Evolutionary conservation across 2,888 invertebrate species (phyloP), one percentile per base, ranked within the genome.

Genomic region (Brenthis hecate): DNA sequence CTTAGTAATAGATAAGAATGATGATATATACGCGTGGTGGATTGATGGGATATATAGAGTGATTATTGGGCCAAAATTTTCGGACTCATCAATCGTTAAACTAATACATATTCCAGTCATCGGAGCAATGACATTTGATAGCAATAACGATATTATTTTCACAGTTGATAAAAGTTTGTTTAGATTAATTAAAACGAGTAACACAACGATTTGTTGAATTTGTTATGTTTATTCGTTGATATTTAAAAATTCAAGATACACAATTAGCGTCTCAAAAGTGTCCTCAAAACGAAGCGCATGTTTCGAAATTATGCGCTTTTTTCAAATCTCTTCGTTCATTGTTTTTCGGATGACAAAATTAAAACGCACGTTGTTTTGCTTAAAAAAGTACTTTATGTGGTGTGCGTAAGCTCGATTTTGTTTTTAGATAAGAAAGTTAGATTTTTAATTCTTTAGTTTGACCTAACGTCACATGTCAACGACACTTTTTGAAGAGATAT

Each of bases 11-110:
- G 91, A 91, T 79, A 77, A 85, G 43, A 82, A 89, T 43, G 88
- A 84, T 0, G 76, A 72, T 0, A 81, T 91, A 0, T 91, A 88
- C 47, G 81, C 86, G 4, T 92, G 92, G 92, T 92, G 91, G 91
- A 65, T 92, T 1, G 90, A 92, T 66, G 88, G 86, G 0, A 80
- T 92, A 5, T 92, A 91, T 65, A 87, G 82, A 76, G 79, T 92
- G 2, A 60, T 79, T 56, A 76, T 89, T 51, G 79, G 81, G 0
- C 80, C 78, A 23, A 79, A 81, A 65, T 72, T 91, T 8, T 28
- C 73, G 11, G 76, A 85, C 23, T 86, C 90, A 0, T 80, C 63
- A 13, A 53, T 92, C 28, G 80, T 77, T 0, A 86, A 81, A 73
- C 75, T 90, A 0, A 85, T 84, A 14, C 73, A 82, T 51, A 69